Conservation (phyloP, 2,888 invertebrate genomes). For the Pseudococcus jackbeardsleyi region DNA sequence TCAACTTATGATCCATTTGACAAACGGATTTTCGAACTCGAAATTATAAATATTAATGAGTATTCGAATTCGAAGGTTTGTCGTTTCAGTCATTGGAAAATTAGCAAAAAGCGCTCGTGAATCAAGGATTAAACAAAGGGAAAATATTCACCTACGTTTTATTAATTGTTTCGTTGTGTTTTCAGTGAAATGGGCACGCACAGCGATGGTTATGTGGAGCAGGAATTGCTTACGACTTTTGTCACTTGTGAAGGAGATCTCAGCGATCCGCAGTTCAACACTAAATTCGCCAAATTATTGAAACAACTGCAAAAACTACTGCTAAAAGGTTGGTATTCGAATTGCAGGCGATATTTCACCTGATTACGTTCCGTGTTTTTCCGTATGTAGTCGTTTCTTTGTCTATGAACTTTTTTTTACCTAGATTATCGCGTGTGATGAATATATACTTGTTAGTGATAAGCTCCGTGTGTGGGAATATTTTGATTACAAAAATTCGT, state of each 20-base stretch:
- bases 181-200: slow-evolving; percentile 82
- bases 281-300: slow-evolving; percentile 83
- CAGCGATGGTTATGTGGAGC: slow-evolving; percentile 78
- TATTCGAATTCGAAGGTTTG: background rate
- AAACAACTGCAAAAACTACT: slow-evolving; percentile 84
- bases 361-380: background rate
- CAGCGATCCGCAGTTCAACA: slow-evolving; percentile 87
- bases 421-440: background rate
- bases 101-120: background rate
- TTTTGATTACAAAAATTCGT: slow-evolving; percentile 61
- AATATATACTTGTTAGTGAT: background rate
- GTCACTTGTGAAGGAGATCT: slow-evolving; percentile 94
- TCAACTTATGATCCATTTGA: background rate
- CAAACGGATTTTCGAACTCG: background rate
- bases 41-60: slow-evolving; percentile 46
- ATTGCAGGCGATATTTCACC: background rate
- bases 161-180: slow-evolving; percentile 57
- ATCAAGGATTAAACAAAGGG: background rate
- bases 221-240: slow-evolving; percentile 79
- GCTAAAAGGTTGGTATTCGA: slow-evolving; percentile 75
- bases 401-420: background rate
- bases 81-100: background rate
- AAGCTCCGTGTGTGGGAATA: slow-evolving; percentile 55
- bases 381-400: background rate
- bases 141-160: background rate